Conservation (phyloP, 1,140 invertebrate genomes). For the Wiebesia pumilae region DNA sequence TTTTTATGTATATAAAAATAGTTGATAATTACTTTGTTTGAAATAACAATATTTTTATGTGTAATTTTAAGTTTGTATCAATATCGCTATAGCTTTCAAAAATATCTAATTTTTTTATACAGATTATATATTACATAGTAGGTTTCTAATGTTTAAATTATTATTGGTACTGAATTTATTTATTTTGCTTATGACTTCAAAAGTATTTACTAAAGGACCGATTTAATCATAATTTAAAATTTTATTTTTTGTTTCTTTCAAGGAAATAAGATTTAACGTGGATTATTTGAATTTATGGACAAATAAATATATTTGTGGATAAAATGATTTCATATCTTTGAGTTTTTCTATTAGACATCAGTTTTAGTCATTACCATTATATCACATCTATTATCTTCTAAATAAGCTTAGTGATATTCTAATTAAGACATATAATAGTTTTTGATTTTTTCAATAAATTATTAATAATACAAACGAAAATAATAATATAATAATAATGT, state of each 20-base stretch:
- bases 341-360: not conserved
- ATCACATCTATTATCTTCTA: not conserved
- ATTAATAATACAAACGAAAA: conserved; percentile 14
- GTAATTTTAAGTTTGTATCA: not conserved
- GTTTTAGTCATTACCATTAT: not conserved
- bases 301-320: not conserved
- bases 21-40: no score
- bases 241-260: not conserved
- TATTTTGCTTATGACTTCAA: not conserved
- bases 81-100: not conserved
- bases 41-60: not conserved
- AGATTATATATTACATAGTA: no score
- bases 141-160: not conserved
- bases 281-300: not conserved
- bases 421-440: not conserved
- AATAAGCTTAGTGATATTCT: conserved; percentile 1
- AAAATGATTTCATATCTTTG: not conserved
- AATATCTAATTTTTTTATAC: not conserved
- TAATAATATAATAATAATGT: conserved; percentile 21
- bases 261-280: not conserved
- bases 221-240: not conserved
- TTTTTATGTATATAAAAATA: no score
- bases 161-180: not conserved
- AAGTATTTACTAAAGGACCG: not conserved
- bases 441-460: conserved; percentile 6